Percentiles rank a stretch among this genome's conserved stretches.
Evolutionary conservation across 2,113 vertebrate genomes (phyloP).

Genomic region (Bambusicola thoracicus): DNA sequence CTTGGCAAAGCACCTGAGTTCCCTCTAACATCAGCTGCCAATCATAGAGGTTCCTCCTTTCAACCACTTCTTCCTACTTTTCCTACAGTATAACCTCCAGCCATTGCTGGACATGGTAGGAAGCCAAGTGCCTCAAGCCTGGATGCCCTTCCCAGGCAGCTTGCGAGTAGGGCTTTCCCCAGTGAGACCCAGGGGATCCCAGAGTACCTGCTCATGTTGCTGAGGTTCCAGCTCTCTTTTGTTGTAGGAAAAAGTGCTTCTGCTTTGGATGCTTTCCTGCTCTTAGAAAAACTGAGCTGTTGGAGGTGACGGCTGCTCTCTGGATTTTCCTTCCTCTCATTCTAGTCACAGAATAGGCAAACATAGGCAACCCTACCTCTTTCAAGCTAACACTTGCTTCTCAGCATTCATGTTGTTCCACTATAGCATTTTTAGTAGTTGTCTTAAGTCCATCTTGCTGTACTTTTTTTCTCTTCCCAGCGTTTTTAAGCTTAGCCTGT

Average conservation of each 20-base stretch:
- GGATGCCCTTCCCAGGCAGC: not conserved
- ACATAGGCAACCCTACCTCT: not conserved
- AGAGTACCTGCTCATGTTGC: not conserved
- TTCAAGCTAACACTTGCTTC: not conserved
- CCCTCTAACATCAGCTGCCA: not conserved
- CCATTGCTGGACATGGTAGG: rapidly evolving
- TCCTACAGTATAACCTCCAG: not conserved
- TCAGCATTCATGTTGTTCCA: not conserved
- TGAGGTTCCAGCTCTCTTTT: not conserved
- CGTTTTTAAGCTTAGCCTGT: not conserved
- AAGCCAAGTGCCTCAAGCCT: not conserved
- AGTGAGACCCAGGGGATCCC: not conserved
- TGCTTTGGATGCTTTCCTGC: not conserved
- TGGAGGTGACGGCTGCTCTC: not conserved
- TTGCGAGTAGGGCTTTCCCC: not conserved
- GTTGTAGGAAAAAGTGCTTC: not conserved
- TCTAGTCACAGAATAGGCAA: not conserved
- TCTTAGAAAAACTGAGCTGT: not conserved
- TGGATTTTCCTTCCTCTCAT: not conserved
- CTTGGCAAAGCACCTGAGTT: not conserved
- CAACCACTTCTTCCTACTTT: not conserved
- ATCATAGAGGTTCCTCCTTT: not conserved
- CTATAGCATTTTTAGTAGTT: not conserved
- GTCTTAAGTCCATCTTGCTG: not conserved
- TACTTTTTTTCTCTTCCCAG: not conserved